phyloP scores from a whole-genome alignment of 2,797 vertebrate genomes.

The Hoplostethus mediterraneus region DNA sequence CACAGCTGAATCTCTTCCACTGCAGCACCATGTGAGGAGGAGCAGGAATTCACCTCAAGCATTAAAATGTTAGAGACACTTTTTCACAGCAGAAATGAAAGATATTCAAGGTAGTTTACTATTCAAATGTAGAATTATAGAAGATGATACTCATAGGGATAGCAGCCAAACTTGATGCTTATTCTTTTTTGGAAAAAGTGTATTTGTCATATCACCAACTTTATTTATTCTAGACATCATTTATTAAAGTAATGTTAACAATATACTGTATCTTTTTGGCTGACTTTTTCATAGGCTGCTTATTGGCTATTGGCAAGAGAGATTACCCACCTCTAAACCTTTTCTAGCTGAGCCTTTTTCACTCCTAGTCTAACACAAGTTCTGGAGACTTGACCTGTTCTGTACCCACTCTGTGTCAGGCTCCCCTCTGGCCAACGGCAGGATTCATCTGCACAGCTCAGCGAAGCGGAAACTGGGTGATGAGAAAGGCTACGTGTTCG shows the following conservation, averaged over 20 bases:
- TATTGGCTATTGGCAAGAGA: not conserved
- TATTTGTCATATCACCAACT: not conserved
- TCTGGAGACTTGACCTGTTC: constrained; percentile 19
- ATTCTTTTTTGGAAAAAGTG: not conserved
- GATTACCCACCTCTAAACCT: not conserved
- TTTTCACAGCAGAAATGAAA: constrained; percentile 4
- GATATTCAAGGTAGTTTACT: not conserved
- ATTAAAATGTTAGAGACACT: too few species aligned
- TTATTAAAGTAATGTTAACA: not conserved
- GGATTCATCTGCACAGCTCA: constrained; percentile 89
- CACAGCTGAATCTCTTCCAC: too few species aligned
- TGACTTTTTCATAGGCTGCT: not conserved
- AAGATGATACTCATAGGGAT: not conserved
- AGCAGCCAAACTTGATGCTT: not conserved
- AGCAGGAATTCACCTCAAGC: too few species aligned
- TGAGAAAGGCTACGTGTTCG: constrained; percentile 93
- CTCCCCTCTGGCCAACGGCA: constrained; percentile 89
- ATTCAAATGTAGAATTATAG: not conserved
- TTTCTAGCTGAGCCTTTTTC: too few species aligned
- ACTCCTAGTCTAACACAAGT: not conserved
- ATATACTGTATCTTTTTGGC: too few species aligned
- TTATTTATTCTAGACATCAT: not conserved
- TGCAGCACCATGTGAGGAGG: too few species aligned
- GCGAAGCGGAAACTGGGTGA: constrained; percentile 94
- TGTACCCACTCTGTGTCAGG: constrained; percentile 77